These are phyloP conservation scores for Melangyna quadrimaculata DNA, from an alignment of 2,888 invertebrate genomes.

Conservation along the genomic window DNA sequence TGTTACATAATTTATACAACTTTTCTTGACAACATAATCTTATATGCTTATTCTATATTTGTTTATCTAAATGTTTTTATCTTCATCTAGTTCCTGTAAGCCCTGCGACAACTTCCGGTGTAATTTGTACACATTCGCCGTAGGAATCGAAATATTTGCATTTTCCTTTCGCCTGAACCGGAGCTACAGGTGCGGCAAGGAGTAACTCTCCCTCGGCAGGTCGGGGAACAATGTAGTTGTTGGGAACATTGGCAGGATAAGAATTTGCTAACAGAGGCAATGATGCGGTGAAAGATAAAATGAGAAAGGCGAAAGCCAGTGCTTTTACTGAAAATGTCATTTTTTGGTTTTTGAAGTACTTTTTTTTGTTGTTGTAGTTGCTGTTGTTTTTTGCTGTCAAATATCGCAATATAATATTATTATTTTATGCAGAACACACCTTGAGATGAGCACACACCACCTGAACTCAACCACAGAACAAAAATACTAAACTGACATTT, in stretches of 20 bases:
- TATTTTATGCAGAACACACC: constrained; percentile 32
- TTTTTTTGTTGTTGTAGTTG: background rate
- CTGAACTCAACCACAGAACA: constrained; percentile 50
- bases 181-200: constrained; percentile 41
- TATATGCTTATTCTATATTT: background rate
- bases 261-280: background rate
- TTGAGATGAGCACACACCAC: constrained; percentile 27
- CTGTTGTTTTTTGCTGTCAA: too few relatives aligned
- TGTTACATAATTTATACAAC: background rate
- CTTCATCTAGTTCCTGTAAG: constrained; percentile 55
- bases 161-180: constrained; percentile 49
- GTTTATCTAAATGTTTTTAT: background rate
- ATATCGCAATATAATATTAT: background rate
- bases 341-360: background rate
- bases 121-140: constrained; percentile 67
- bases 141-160: constrained; percentile 65
- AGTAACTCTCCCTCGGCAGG: constrained; percentile 48
- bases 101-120: constrained; percentile 53
- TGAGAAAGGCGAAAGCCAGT: constrained; percentile 19
- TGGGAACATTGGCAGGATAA: constrained; percentile 41
- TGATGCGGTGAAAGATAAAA: constrained; percentile 10
- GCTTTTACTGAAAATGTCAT: constrained; percentile 36
- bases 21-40: background rate
- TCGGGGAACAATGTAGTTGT: constrained; percentile 44
- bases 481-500: constrained; percentile 59